These are phyloP conservation scores for Sebastes steindachneri DNA, from an alignment of 2,797 vertebrate genomes.

Conservation along the genomic window DNA sequence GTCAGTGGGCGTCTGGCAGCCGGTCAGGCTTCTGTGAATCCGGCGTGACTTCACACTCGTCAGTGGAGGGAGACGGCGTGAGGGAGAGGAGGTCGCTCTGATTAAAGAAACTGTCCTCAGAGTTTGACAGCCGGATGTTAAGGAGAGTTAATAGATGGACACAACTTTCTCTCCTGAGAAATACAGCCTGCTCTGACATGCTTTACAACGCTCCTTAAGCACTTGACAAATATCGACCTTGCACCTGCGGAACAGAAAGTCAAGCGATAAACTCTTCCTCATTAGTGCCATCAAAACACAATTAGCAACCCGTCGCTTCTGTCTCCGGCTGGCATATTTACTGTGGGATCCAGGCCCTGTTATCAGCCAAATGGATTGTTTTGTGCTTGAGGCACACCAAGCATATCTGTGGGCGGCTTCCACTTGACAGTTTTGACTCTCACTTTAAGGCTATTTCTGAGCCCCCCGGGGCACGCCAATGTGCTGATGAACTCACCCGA, in stretches of 20 bases:
- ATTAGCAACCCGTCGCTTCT: neutral
- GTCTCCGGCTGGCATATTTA: constrained; percentile 13
- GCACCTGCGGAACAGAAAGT: neutral
- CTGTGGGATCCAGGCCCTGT: constrained; percentile 46
- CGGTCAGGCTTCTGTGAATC: constrained; percentile 14
- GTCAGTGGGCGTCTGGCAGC: constrained; percentile 43
- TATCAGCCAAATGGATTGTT: constrained; percentile 60
- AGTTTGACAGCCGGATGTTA: constrained; percentile 16
- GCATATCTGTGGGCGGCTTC: constrained; percentile 70
- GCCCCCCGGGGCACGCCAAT: constrained; percentile 16
- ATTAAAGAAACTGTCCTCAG: constrained; percentile 15
- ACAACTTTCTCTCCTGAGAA: neutral
- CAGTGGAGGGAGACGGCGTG: neutral
- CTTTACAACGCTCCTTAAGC: neutral
- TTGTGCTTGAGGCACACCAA: constrained; percentile 57
- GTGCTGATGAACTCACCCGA: constrained; percentile 50
- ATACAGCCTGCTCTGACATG: neutral
- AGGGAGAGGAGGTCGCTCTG: neutral
- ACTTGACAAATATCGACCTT: neutral
- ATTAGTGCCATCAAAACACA: constrained; percentile 35
- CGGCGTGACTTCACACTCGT: constrained; percentile 26
- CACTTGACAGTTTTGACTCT: constrained; percentile 61
- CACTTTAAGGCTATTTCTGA: constrained; percentile 55
- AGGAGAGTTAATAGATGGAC: constrained; percentile 9
- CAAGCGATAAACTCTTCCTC: constrained; percentile 22